Evolutionary conservation across 2,113 vertebrate species (phyloP), one percentile per base, ranked within the genome.

Genomic region (Ornithorhynchus anatinus): DNA sequence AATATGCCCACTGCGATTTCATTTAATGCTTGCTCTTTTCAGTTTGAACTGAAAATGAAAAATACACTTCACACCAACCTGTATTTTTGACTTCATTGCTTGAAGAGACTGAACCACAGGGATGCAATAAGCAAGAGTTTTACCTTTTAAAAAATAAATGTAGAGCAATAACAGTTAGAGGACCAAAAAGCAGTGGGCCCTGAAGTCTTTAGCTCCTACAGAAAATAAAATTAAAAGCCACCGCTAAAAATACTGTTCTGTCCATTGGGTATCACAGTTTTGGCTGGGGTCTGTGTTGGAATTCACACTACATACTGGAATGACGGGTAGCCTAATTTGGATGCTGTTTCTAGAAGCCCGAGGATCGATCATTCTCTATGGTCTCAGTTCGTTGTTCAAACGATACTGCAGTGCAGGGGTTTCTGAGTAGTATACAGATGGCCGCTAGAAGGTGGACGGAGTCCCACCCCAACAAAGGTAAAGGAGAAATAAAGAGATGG

Each of bases 111-210:
- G 97, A 15, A 99, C 94, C 69, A 99, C 66, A 1, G 98, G 97
- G 79, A 99, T 88, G 1, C 94, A 96, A 59, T 97, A 99, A 22
- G 95, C 95, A 68, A 99, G 92, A 1, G 97, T 99, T 90, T 99
- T 99, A 77, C 98, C 97, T 99, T 90, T 62, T 75, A 71, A 48
- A 42, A 85, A 42, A 73, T 68, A 86, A 70, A 9, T 11, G 20
- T 54, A 77, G 62, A 29, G 57, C 42, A 40, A 12, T 35, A 60
- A 72, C 2, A 37, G 15, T 20, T 11, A 48, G 59, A 38, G 65
- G n/a, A 32, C 39, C n/a, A 77, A 47, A 72, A 58, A 68, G 45
- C 45, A 27, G 16, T 7, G 42, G 16, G 12, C 58, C 42, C 5
- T 25, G 2, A 3, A 60, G 23, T 33, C 5, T 16, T 36, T 19